Conservation (phyloP, 2,797 vertebrate genomes). For the Scyliorhinus canicula region DNA sequence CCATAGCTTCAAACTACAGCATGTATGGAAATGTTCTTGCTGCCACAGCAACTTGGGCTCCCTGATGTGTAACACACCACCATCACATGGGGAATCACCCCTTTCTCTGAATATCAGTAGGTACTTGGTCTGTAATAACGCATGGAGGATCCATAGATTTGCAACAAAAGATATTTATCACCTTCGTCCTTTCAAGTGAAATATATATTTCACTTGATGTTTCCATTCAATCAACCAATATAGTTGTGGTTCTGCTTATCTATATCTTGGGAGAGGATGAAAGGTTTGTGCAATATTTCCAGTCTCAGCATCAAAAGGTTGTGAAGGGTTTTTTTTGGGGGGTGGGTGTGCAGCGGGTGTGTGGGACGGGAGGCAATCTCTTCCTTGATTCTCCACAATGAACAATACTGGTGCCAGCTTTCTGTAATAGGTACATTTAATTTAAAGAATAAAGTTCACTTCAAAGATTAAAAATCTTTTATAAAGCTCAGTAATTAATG, state of each 20-base stretch:
- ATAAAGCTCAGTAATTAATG: not conserved
- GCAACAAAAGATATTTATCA: not conserved
- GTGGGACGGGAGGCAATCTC: too few species aligned
- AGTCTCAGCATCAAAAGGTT: not conserved
- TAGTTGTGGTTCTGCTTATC: not conserved
- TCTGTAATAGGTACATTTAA: not conserved
- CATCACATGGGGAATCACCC: not conserved
- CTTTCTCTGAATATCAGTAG: not conserved
- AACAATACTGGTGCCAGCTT: not conserved
- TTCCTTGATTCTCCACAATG: not conserved
- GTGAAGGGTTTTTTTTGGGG: not conserved
- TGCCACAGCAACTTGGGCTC: too few species aligned
- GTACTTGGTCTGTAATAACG: not conserved
- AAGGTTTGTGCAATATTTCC: not conserved
- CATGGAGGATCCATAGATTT: not conserved
- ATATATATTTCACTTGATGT: not conserved
- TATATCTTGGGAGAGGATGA: not conserved
- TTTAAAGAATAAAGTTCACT: not conserved
- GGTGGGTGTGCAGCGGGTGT: too few species aligned
- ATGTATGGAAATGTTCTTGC: not conserved
- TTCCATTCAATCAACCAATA: not conserved
- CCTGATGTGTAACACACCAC: not conserved
- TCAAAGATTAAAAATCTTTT: not conserved
- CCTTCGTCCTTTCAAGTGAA: not conserved
- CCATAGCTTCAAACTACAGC: not conserved